Evolutionary conservation across 2,113 vertebrate species (phyloP), one percentile per base, ranked within the genome.

Genomic region (Poeciliopsis occidentalis): DNA sequence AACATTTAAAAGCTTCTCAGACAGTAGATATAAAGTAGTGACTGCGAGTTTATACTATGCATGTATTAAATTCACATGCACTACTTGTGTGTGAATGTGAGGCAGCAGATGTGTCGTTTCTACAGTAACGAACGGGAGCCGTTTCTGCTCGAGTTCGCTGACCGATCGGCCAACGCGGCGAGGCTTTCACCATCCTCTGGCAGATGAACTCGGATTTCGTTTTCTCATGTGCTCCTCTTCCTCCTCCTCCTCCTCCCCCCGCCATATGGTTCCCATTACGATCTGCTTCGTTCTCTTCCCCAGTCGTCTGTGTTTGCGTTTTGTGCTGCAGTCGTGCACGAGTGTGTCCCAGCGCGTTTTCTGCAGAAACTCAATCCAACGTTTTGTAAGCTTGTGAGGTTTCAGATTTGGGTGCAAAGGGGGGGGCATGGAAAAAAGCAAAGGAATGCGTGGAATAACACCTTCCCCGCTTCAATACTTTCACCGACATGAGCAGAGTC

Each of bases 251-350:
- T 29, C 29, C 2, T 29, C 29, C 29, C 29, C 22, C 68, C 34
- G 37, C 83, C 93, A 95, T 94, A 91, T 95, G 94, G 91, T 94
- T 94, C 86, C 82, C 91, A 94, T 95, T 92, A 90, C 69, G 76
- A 57, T 68, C 83, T 34, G 78, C 85, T 13, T 79, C 89, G 88
- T 89, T 91, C 91, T 89, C 83, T 80, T 74, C 84, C 82, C 82
- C 87, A 62, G 68, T 91, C 80, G 41, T 78, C 29, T n/a, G 67
- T 34, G 77, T 79, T 85, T 62, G 75, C 64, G 73, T 65, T 64
- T 67, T 60, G 64, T 62, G 74, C 4, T 24, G 62, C 60, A 72
- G 32, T 34, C 17, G 41, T 29, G 34, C 19, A 44, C 5, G 19
- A 17, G 31, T 64, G 75, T 63, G 8, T 76, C 69, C 32, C 60